Evolutionary conservation across 2,113 vertebrate species (phyloP), one percentile per base, ranked within the genome.

Genomic region (Crotophaga sulcirostris): DNA sequence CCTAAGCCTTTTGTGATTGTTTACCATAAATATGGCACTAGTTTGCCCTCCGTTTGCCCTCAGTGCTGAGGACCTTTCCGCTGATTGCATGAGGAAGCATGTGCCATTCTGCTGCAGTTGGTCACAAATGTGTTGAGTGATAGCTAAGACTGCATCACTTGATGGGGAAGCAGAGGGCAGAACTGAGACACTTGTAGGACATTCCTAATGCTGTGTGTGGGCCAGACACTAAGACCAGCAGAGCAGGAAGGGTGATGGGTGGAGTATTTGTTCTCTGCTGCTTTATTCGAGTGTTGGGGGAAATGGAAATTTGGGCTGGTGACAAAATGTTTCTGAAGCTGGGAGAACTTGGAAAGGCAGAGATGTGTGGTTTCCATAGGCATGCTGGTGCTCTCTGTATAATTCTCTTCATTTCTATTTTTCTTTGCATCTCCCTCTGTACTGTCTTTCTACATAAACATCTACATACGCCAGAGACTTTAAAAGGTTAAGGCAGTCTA

Each of bases 401-500:
- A 66, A 66, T 80, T 45, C 42, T 80, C 42, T 90, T 26, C 15
- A 36, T 84, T 84, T 74, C 51, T 11, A 31, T 44, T 90, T 58
- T 45, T 56, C 29, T 75, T 78, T 70, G 23, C 13, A 36, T 90
- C 8, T 58, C 29, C 33, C n/a, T 77, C 34, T 90, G 45, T 56
- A 18, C 33, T 78, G 24, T 42, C 34, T 75, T 89, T 89, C 44
- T 79, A 60, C 47, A 60, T 69, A 62, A 94, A 79, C 17, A 66
- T 59, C 36, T 68, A 45, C 14, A 13, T 66, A 45, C 28, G 29
- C 76, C 70, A 93, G 74, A 73, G 25, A 79, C 17, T 62, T 29
- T 89, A 75, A 90, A 90, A 96, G 45, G 78, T 91, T 96, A 87
- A 83, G 90, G 40, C 15, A 72, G 16, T 54, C n/a, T 78, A 18